A percentile compares a stretch with the other conserved stretches of the same genome.
These are phyloP conservation scores for Gymnocypris eckloni DNA, from an alignment of 2,797 vertebrate genomes.

Conservation along the genomic window DNA sequence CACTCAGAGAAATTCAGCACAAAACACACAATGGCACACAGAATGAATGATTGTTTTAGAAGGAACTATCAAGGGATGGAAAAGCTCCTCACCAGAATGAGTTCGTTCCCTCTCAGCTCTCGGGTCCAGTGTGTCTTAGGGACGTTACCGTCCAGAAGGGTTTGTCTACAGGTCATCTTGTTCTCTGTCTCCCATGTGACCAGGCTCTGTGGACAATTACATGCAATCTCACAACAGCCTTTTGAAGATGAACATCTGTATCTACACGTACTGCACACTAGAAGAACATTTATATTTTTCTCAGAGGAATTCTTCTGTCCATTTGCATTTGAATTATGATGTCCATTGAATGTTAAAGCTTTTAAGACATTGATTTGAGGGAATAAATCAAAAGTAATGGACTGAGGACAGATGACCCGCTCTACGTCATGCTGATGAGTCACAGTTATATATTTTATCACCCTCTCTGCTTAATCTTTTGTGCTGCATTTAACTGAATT, in stretches of 20 bases:
- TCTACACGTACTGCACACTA: background rate
- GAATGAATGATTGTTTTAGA: background rate
- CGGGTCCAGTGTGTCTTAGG: conserved; percentile 97
- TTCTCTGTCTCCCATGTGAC: conserved; percentile 94
- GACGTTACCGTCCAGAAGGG: conserved; percentile 87
- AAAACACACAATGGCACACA: background rate
- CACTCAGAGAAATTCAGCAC: background rate
- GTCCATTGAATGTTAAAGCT: conserved; percentile 34
- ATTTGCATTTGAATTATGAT: conserved; percentile 30
- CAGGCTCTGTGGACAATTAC: conserved; percentile 83
- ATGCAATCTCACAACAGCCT: conserved; percentile 24
- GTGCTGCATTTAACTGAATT: background rate
- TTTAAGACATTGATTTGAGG: conserved; percentile 36
- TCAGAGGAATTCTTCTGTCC: background rate
- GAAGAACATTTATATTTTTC: background rate
- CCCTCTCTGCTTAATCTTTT: background rate
- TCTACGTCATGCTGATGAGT: conserved; percentile 44
- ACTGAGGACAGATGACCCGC: conserved; percentile 22
- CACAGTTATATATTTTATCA: conserved; percentile 46
- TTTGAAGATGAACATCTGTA: conserved; percentile 11
- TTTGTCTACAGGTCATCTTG: conserved; percentile 95
- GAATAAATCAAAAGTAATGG: conserved; percentile 48
- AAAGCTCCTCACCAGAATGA: conserved; percentile 87
- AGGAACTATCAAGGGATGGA: background rate
- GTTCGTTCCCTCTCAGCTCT: conserved; percentile 90